phyloP scores from a whole-genome alignment of 2,113 vertebrate species.

The Thermophis baileyi region DNA sequence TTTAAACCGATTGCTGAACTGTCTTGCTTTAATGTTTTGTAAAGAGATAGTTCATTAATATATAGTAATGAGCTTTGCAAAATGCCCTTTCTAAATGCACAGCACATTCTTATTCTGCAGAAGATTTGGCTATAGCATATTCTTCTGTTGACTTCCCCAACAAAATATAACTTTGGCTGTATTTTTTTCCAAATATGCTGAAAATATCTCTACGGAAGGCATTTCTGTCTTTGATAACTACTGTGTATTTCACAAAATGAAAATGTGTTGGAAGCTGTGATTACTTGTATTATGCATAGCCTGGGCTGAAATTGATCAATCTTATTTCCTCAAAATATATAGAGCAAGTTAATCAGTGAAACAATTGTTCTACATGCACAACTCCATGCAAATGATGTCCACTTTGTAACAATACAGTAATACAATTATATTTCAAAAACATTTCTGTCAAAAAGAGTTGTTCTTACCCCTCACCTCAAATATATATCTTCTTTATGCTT shows the following conservation, averaged over 20 bases:
- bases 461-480: neutral
- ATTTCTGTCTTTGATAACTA: neutral
- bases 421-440: neutral
- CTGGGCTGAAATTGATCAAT: neutral
- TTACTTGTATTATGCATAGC: neutral
- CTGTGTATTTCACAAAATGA: neutral
- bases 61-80: neutral
- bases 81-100: neutral
- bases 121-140: neutral
- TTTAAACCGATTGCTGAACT: neutral
- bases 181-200: neutral
- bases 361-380: neutral
- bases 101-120: neutral
- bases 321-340: neutral
- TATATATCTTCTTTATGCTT: neutral
- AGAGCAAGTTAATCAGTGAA: neutral
- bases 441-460: neutral
- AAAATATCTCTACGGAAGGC: neutral
- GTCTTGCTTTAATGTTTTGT: neutral
- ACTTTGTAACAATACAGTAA: neutral
- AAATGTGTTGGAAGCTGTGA: neutral
- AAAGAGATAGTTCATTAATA: neutral
- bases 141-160: neutral
- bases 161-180: neutral
- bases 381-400: neutral